Conservation (phyloP, 2,113 vertebrate species). For the Aplodontia rufa region DNA sequence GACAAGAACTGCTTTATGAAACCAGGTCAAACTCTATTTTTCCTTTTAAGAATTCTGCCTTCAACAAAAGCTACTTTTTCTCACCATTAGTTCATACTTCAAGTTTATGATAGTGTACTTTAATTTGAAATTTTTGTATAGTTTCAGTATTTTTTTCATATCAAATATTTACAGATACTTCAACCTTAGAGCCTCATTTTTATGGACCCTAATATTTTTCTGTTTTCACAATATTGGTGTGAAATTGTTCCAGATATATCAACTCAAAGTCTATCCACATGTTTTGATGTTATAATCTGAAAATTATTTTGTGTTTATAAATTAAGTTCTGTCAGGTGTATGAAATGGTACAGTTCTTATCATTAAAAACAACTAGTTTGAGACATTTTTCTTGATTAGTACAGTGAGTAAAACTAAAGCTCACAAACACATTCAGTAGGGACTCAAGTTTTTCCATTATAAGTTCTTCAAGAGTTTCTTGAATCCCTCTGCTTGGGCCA, state of each 20-base stretch:
- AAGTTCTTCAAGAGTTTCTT: not conserved
- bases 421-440: not conserved
- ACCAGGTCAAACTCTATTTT: not conserved
- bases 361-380: not conserved
- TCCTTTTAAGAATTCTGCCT: not conserved
- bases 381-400: not conserved
- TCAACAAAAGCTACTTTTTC: not conserved
- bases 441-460: not conserved
- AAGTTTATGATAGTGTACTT: not conserved
- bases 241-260: not conserved
- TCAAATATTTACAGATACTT: not conserved
- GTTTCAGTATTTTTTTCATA: not conserved
- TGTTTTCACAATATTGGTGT: not conserved
- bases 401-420: not conserved
- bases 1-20: not conserved
- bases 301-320: constrained; percentile 25
- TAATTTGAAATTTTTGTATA: not conserved
- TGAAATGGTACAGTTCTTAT: not conserved
- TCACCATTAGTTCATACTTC: not conserved
- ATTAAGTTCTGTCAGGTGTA: not conserved
- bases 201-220: not conserved
- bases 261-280: not conserved
- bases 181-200: not conserved
- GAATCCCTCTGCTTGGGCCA: not conserved
- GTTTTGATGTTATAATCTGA: not conserved